Evolutionary conservation across 2,113 vertebrate genomes (phyloP).

Genomic region (Anoura caudifer): DNA sequence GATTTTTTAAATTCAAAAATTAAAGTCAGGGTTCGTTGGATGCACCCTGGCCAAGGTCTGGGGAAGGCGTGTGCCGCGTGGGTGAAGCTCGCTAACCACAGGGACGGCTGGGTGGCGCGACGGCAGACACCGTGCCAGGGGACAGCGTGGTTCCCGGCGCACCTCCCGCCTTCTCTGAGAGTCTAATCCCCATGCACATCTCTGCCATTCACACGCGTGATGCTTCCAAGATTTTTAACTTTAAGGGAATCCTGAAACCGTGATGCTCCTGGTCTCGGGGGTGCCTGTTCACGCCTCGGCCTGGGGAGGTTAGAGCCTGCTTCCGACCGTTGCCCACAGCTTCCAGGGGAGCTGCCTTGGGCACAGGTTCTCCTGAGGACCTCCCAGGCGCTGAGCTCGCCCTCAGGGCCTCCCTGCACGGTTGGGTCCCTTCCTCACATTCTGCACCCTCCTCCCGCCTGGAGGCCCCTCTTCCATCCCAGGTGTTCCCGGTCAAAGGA

Average conservation of each 20-base stretch:
- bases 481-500: not conserved
- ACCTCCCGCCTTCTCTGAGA: not conserved
- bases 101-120: not conserved
- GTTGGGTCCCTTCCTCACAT: not conserved
- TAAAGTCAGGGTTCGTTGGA: not conserved
- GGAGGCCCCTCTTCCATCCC: not conserved
- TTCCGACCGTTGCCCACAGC: not conserved
- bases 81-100: not conserved
- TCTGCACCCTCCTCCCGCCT: not conserved
- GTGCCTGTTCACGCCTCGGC: not conserved
- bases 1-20: not conserved
- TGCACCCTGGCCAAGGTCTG: not conserved
- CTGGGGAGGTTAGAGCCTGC: not conserved
- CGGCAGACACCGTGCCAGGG: too few species aligned
- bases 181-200: not conserved
- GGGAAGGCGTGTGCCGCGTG: not conserved
- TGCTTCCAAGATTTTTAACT: not conserved
- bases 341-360: not conserved
- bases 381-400: not conserved
- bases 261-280: not conserved
- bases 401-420: not conserved
- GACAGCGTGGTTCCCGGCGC: not conserved
- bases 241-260: not conserved
- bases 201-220: not conserved
- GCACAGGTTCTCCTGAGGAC: not conserved